Evolutionary conservation across 1,140 invertebrate species (phyloP), one percentile per base, ranked within the genome.

Genomic region (Conopomorpha cramerella): DNA sequence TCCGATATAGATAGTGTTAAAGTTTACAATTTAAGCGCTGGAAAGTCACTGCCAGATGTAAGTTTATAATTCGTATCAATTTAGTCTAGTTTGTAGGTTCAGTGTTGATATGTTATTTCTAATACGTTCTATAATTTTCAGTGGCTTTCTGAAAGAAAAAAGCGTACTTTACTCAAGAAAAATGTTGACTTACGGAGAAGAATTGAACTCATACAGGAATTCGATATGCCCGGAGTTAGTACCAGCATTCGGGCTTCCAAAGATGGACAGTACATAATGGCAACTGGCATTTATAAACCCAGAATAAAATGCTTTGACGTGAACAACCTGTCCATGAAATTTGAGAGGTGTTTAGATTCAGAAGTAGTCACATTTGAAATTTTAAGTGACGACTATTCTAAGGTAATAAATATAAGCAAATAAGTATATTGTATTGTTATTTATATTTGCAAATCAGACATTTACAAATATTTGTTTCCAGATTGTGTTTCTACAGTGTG

Each of bases 171-270:
- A 42, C 80, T 93, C 30, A 94, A 95, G 51, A 95, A 95, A 70
- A 90, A 97, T 88, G 85, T 91, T 31, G 93, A 96, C 61, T 82
- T 97, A 23, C 82, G 93, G 43, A 84, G 88, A 48, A 79, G 93
- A 56, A 97, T 99, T 45, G 92, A 99, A 71, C 82, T 99, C 11
- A 94, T 99, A 52, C 97, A 99, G 78, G 97, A 99, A 65, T 99
- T 99, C 84, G 93, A 97, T 48, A 99, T 99, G 97, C 97, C 97
- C 36, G 92, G 85, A 40, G 81, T 99, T 1, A 96, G 93, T 57
- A 91, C 86, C 25, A 86, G 84, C 26, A 84, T 99, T 27, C 82
- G 85, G 64, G 81, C 95, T 30, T 92, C 95, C n/a, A 86, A 82
- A 53, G 96, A 99, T 86, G 89, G 91, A 14, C 87, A 97, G 43